Evolutionary conservation across 2,113 vertebrate genomes (phyloP).

Genomic region (Ceuthmochares aereus): DNA sequence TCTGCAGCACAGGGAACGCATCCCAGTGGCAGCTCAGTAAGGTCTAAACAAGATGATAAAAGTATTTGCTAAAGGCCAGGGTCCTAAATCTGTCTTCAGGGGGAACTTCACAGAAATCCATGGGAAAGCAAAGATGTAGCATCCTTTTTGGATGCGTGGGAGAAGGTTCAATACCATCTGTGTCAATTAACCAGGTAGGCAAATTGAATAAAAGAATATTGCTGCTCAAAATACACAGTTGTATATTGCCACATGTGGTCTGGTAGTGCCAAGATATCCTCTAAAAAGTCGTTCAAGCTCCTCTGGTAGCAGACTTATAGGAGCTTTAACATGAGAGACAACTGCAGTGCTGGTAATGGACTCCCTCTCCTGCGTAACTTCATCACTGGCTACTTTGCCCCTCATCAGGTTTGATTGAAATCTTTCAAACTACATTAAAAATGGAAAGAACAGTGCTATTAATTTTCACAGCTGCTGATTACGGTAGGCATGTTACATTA

Average conservation of each 20-base stretch:
- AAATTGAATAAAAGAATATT: background rate
- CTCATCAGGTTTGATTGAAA: background rate
- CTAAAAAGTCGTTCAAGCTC: background rate
- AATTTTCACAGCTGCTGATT: background rate
- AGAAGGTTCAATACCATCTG: background rate
- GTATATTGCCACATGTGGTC: background rate
- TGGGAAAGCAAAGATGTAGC: background rate
- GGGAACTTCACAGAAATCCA: background rate
- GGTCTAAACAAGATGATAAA: background rate
- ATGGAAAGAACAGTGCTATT: background rate
- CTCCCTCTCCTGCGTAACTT: background rate
- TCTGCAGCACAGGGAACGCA: background rate
- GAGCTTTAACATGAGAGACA: background rate
- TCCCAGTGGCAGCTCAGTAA: background rate
- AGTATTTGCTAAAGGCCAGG: background rate
- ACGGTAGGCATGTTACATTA: background rate
- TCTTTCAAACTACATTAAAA: background rate
- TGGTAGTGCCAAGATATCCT: background rate
- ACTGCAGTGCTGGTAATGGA: background rate
- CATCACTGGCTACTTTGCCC: background rate
- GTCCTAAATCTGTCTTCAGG: background rate
- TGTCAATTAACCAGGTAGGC: background rate
- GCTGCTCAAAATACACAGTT: background rate
- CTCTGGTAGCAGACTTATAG: background rate
- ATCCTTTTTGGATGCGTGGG: background rate